Evolutionary conservation across 2,888 invertebrate genomes (phyloP).

Genomic region (Epinotia nisella): DNA sequence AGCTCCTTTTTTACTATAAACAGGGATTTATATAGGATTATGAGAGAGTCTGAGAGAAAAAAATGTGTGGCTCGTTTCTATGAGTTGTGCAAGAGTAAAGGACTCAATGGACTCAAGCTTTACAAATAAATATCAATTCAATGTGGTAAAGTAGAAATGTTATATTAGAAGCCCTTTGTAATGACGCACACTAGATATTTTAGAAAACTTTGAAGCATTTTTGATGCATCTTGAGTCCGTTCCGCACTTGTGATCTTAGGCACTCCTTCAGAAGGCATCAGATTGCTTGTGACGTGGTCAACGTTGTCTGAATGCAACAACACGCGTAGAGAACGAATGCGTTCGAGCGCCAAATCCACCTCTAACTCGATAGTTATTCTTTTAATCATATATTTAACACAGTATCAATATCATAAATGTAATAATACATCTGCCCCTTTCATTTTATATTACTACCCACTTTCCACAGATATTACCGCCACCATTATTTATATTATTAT

Average conservation of each 20-base stretch:
- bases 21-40: slow-evolving; percentile 78
- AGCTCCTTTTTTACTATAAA: slow-evolving; percentile 65
- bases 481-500: slow-evolving; percentile 35
- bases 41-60: slow-evolving; percentile 78
- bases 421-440: slow-evolving; percentile 24
- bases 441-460: slow-evolving; percentile 20
- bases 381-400: slow-evolving; percentile 37
- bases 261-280: neutral
- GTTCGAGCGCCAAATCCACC: slow-evolving; percentile 10
- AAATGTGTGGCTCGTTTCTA: slow-evolving; percentile 73
- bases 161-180: slow-evolving; percentile 51
- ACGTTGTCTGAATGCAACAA: slow-evolving; percentile 82
- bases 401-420: slow-evolving; percentile 27
- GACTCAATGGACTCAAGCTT: slow-evolving; percentile 71
- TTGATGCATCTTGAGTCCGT: slow-evolving; percentile 49
- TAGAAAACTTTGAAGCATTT: slow-evolving; percentile 56
- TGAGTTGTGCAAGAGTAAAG: slow-evolving; percentile 74
- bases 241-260: slow-evolving; percentile 21
- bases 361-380: slow-evolving; percentile 42
- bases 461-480: slow-evolving; percentile 22
- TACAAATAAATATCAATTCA: slow-evolving; percentile 65
- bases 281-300: slow-evolving; percentile 36
- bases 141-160: slow-evolving; percentile 72
- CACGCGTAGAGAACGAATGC: slow-evolving; percentile 46
- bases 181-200: slow-evolving; percentile 57